Evolutionary conservation across 1,140 invertebrate genomes (phyloP).

Genomic region (Whitmania pigra): DNA sequence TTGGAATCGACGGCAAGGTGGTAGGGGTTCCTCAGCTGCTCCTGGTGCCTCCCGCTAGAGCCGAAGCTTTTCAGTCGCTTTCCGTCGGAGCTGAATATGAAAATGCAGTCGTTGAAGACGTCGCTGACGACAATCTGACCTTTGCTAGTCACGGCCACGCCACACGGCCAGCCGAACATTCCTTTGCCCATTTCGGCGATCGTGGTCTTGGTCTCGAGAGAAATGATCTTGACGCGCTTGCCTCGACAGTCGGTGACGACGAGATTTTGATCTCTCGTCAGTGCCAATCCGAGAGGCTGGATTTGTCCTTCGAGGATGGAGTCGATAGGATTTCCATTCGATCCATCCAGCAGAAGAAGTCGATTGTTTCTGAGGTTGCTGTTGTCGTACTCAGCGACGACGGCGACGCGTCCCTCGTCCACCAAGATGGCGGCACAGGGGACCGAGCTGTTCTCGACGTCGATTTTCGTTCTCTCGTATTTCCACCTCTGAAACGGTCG

Average conservation of each 20-base stretch:
- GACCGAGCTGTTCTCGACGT: slow-evolving; percentile 17
- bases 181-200: slow-evolving; percentile 20
- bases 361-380: slow-evolving; percentile 19
- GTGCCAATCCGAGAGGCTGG: slow-evolving; percentile 19
- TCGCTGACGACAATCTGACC: slow-evolving; percentile 21
- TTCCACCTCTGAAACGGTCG: slow-evolving; percentile 21
- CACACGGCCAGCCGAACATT: slow-evolving; percentile 24
- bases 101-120: slow-evolving; percentile 21
- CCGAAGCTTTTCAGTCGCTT: slow-evolving; percentile 17
- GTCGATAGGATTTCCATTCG: neutral
- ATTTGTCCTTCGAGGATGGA: slow-evolving; percentile 14
- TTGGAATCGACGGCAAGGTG: slow-evolving; percentile 18
- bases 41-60: slow-evolving; percentile 7
- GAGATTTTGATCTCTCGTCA: slow-evolving; percentile 16
- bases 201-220: slow-evolving; percentile 1
- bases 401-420: neutral
- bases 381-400: slow-evolving; percentile 22
- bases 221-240: slow-evolving; percentile 20
- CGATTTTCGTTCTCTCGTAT: slow-evolving; percentile 14
- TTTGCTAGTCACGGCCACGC: slow-evolving; percentile 17
- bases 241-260: slow-evolving; percentile 20
- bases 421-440: slow-evolving; percentile 14
- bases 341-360: neutral
- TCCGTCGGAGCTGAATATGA: slow-evolving; percentile 16
- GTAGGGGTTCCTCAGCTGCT: slow-evolving; percentile 22